Evolutionary conservation across 2,113 vertebrate genomes (phyloP).

Genomic region (Caretta caretta): DNA sequence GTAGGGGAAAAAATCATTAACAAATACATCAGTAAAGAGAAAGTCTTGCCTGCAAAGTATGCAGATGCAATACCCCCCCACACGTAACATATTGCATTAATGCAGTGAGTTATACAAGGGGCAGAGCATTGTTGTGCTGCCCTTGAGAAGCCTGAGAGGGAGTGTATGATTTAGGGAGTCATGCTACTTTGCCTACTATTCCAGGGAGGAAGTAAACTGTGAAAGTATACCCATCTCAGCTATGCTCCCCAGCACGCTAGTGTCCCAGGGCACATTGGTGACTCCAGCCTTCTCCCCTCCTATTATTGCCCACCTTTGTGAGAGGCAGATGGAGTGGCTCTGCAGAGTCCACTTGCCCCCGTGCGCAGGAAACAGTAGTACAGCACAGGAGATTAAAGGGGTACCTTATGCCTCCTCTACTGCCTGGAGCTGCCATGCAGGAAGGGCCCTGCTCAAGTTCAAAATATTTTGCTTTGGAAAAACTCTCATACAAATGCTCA

Average conservation of each 20-base stretch:
- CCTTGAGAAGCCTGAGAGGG: too few species aligned
- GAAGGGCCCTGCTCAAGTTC: background rate
- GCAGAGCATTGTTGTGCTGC: background rate
- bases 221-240: too few species aligned
- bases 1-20: background rate
- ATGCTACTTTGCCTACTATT: too few species aligned
- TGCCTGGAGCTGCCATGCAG: background rate
- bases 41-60: background rate
- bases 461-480: background rate
- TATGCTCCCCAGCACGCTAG: too few species aligned
- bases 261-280: too few species aligned
- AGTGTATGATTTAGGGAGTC: too few species aligned
- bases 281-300: too few species aligned
- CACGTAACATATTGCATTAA: background rate
- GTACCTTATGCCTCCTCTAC: background rate
- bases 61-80: background rate
- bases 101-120: background rate
- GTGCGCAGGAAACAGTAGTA: too few species aligned
- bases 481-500: background rate
- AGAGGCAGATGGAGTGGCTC: background rate
- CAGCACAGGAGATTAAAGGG: background rate
- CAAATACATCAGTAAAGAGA: background rate
- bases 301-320: background rate
- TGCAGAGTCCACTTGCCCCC: too few species aligned
- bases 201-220: too few species aligned